These are phyloP conservation scores for Pristionchus arcanus DNA, from an alignment of 2,888 invertebrate species.

Conservation along the genomic window DNA sequence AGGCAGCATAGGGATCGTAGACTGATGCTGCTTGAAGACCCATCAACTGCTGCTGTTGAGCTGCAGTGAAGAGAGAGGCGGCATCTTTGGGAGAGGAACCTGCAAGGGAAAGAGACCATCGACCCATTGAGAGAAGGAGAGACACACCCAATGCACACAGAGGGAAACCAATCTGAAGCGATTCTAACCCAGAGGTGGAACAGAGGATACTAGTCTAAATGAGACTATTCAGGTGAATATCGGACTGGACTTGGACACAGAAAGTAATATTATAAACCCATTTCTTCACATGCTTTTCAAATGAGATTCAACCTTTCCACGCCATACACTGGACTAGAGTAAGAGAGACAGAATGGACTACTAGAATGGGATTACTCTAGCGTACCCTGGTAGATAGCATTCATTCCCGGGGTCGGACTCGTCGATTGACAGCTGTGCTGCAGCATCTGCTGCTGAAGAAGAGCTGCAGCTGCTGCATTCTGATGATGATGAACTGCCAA, in stretches of 20 bases:
- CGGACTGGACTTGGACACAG: background rate
- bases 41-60: constrained; percentile 47
- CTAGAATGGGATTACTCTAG: constrained; percentile 17
- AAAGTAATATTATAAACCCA: background rate
- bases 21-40: constrained; percentile 37
- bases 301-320: background rate
- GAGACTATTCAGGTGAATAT: background rate
- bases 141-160: background rate
- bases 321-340: background rate
- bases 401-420: constrained; percentile 4
- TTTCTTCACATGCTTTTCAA: background rate
- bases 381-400: constrained; percentile 50
- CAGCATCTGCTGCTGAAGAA: constrained; percentile 48
- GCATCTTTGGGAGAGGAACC: constrained; percentile 51
- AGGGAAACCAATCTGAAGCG: background rate
- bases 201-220: background rate
- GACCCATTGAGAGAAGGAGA: background rate
- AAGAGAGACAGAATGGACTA: background rate
- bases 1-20: constrained; percentile 48
- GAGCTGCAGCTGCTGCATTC: constrained; percentile 54
- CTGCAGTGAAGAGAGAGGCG: constrained; percentile 26
- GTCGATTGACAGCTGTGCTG: background rate
- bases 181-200: background rate
- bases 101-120: constrained; percentile 32
- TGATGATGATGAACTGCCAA: constrained; percentile 39